Conservation (phyloP, 2,888 invertebrate genomes). For the Rotaria sp. region DNA sequence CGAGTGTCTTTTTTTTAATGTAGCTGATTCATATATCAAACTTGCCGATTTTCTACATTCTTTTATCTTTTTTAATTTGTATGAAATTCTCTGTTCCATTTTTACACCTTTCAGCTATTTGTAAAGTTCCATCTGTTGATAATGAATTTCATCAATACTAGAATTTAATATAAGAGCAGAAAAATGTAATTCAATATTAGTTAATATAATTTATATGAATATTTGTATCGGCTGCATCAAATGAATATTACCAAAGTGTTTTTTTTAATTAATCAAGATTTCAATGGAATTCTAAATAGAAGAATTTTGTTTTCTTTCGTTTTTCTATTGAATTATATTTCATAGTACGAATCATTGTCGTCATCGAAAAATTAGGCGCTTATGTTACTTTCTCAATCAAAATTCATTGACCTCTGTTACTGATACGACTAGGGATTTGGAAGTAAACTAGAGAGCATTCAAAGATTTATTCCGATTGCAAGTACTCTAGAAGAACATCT, state of each 20-base stretch:
- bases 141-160: slow-evolving; percentile 14
- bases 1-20: no score
- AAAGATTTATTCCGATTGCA: no score
- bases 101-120: background rate
- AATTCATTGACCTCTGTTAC: no score
- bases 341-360: no score
- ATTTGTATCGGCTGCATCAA: background rate
- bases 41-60: background rate
- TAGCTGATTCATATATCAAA: no score
- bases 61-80: background rate
- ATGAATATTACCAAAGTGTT: background rate
- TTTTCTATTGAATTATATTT: no score
- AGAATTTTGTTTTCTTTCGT: no score
- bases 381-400: no score
- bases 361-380: no score
- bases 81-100: background rate
- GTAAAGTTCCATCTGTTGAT: background rate
- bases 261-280: background rate
- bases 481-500: no score
- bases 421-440: no score
- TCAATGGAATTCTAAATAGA: background rate
- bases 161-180: background rate
- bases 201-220: background rate
- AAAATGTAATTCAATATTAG: background rate
- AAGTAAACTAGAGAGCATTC: no score